Conservation (phyloP, 2,888 invertebrate species). For the Phaedon cochleariae region DNA sequence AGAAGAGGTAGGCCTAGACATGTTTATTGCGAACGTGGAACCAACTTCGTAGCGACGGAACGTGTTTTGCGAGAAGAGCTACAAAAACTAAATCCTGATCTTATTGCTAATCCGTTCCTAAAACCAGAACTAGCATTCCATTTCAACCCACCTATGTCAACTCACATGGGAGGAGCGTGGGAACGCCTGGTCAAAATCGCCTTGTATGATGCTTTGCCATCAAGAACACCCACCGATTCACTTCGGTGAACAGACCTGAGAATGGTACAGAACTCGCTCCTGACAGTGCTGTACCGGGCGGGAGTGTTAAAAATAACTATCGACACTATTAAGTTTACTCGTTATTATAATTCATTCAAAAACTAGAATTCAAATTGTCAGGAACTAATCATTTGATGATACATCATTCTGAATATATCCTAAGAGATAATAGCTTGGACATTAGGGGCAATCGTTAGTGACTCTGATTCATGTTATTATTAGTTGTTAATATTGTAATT, state of each 20-base stretch:
- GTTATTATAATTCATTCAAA: no score
- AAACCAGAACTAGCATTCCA: slow-evolving; percentile 18
- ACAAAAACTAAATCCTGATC: neutral
- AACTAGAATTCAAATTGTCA: no score
- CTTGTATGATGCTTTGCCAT: slow-evolving; percentile 20
- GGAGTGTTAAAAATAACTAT: no score
- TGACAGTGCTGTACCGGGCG: neutral
- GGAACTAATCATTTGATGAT: no score
- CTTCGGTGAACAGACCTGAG: neutral
- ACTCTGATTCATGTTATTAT: no score
- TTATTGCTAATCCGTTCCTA: slow-evolving; percentile 15
- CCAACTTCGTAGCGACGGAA: slow-evolving; percentile 13
- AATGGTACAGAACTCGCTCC: slow-evolving; percentile 2
- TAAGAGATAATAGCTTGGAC: no score
- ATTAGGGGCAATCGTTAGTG: no score
- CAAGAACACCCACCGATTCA: slow-evolving; percentile 13
- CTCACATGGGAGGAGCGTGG: slow-evolving; percentile 22
- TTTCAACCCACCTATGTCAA: slow-evolving; percentile 19
- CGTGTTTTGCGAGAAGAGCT: slow-evolving; percentile 6
- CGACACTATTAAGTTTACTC: no score
- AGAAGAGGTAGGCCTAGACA: slow-evolving; percentile 9
- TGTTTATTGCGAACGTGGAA: slow-evolving; percentile 20
- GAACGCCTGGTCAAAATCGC: slow-evolving; percentile 22
- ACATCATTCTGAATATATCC: no score
- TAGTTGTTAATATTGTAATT: no score